Evolutionary conservation across 2,797 vertebrate species (phyloP).

Genomic region (Dendrocincla tyrannina): DNA sequence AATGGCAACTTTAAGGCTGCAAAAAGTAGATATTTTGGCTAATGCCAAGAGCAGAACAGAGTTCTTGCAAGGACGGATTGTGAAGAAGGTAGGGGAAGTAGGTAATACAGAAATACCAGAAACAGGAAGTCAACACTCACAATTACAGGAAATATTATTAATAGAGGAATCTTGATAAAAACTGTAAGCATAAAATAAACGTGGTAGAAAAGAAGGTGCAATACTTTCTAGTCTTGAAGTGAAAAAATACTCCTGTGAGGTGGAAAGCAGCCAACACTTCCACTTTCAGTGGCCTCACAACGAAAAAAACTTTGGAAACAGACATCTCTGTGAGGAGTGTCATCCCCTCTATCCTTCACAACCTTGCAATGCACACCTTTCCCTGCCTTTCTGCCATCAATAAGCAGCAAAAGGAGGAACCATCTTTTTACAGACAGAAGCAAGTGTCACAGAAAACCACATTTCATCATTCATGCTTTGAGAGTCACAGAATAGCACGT

Average conservation of each 20-base stretch:
- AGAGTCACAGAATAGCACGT: neutral
- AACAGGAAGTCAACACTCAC: neutral
- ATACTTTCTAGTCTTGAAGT: neutral
- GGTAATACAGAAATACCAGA: slow-evolving; percentile 16
- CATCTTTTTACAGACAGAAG: neutral
- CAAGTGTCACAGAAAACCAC: neutral
- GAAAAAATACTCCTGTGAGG: neutral
- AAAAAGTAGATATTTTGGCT: neutral
- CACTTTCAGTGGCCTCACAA: neutral
- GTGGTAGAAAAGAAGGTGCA: neutral
- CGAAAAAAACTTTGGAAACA: neutral
- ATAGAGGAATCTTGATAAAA: slow-evolving; percentile 30
- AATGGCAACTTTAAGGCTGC: neutral
- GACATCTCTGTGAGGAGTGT: neutral
- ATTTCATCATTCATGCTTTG: neutral
- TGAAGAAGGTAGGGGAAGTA: neutral
- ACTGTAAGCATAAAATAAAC: neutral
- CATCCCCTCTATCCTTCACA: neutral
- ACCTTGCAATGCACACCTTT: neutral
- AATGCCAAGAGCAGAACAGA: neutral
- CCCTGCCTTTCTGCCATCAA: neutral
- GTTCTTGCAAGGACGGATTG: neutral
- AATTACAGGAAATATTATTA: slow-evolving; percentile 46
- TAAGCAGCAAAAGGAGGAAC: neutral
- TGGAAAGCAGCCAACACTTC: neutral